phyloP scores from a whole-genome alignment of 2,797 vertebrate species.

The Momotus momota region DNA sequence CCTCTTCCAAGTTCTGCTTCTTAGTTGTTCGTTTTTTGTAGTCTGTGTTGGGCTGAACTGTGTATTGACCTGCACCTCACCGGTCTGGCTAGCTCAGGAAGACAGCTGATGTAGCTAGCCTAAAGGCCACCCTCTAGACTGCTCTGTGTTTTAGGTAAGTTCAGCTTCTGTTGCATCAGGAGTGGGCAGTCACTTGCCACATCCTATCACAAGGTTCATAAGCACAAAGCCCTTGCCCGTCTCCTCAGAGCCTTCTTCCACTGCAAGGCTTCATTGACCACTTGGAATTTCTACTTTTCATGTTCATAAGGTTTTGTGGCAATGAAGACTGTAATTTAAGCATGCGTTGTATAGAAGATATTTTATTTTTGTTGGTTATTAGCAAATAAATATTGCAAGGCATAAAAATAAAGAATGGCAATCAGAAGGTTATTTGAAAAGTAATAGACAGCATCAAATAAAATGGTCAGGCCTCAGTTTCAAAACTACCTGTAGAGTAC shows the following conservation, averaged over 20 bases:
- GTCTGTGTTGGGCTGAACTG: neutral
- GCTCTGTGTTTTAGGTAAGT: neutral
- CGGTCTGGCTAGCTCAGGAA: neutral
- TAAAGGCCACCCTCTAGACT: neutral
- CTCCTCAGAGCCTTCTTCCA: neutral
- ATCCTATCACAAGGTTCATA: fast-evolving
- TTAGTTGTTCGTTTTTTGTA: neutral
- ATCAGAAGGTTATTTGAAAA: neutral
- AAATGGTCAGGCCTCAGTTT: neutral
- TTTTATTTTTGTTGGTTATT: neutral
- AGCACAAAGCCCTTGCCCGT: neutral
- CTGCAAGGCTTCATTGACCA: neutral
- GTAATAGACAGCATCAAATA: neutral
- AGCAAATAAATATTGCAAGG: neutral
- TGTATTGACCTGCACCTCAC: neutral
- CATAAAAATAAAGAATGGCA: neutral
- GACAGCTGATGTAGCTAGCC: neutral
- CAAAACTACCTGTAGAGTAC: neutral
- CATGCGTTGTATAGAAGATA: neutral
- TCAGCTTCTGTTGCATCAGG: neutral
- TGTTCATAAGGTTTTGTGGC: neutral
- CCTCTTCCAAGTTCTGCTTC: neutral
- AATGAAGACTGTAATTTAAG: neutral
- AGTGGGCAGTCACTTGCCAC: neutral
- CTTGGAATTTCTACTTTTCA: neutral